Conservation (phyloP, 2,113 vertebrate species). For the Dipodomys ordii region DNA sequence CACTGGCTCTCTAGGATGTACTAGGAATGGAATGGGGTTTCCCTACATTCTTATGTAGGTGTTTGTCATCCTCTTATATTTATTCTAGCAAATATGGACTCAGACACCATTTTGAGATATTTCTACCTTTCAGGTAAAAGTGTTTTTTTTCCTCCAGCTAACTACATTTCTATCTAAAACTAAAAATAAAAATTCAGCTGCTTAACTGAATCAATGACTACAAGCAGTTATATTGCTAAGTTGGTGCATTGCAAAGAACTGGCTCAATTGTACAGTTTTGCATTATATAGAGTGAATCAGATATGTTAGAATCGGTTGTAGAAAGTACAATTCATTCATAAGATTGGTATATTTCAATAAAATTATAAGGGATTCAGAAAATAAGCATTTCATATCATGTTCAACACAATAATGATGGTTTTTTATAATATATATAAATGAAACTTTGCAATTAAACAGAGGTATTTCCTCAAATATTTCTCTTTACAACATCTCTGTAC, state of each 20-base stretch:
- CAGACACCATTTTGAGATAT: neutral
- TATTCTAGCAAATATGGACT: neutral
- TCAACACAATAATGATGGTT: neutral
- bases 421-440: neutral
- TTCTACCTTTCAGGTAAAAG: neutral
- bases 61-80: conserved; percentile 20
- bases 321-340: neutral
- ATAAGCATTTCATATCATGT: neutral
- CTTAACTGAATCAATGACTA: conserved; percentile 26
- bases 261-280: neutral
- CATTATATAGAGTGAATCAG: conserved; percentile 21
- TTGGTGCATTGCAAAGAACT: conserved; percentile 20
- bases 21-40: neutral
- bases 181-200: conserved; percentile 39
- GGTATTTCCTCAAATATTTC: neutral
- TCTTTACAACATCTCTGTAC: neutral
- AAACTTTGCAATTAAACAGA: neutral
- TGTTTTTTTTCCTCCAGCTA: neutral
- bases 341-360: neutral
- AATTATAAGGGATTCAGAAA: neutral
- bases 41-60: neutral
- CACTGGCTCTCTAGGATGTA: neutral
- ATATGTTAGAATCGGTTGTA: neutral
- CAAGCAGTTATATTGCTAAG: conserved; percentile 29
- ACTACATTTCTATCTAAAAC: conserved; percentile 29